Evolutionary conservation across 1,140 invertebrate genomes (phyloP).

Genomic region (Heliconius hewitsoni): DNA sequence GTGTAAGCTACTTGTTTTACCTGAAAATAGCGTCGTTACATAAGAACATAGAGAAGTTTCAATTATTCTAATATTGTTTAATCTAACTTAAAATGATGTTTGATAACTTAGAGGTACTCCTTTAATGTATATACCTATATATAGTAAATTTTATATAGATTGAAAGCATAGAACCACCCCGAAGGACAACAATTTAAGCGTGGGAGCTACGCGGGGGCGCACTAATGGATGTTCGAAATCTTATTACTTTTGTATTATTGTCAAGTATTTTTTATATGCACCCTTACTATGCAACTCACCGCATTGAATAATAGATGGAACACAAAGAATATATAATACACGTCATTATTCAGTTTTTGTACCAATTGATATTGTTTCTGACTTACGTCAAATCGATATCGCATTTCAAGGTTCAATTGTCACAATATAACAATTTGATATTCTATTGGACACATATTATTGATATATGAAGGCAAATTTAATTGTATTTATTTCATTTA

Average conservation of each 20-base stretch:
- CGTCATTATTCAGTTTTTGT: conserved; percentile 49
- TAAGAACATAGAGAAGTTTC: background rate
- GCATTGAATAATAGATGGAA: conserved; percentile 59
- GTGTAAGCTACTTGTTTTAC: background rate
- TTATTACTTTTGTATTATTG: conserved; percentile 75
- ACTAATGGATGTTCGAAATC: conserved; percentile 67
- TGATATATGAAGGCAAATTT: background rate
- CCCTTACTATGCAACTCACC: conserved; percentile 50
- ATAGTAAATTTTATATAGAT: conserved; percentile 26
- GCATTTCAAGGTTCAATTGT: conserved; percentile 28
- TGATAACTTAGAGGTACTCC: background rate
- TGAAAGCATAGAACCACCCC: conserved; percentile 56
- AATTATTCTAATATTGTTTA: background rate
- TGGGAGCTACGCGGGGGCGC: conserved; percentile 66
- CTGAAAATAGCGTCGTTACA: background rate
- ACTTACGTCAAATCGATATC: conserved; percentile 29
- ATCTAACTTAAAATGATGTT: background rate
- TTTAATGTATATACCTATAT: no score
- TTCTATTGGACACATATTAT: background rate
- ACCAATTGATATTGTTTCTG: conserved; percentile 47
- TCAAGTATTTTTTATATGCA: conserved; percentile 55
- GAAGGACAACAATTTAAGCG: conserved; percentile 61
- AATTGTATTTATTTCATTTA: background rate
- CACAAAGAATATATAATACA: conserved; percentile 1
- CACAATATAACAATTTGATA: conserved; percentile 15